phyloP scores from a whole-genome alignment of 1,140 invertebrate species.

The Amyelois transitella region DNA sequence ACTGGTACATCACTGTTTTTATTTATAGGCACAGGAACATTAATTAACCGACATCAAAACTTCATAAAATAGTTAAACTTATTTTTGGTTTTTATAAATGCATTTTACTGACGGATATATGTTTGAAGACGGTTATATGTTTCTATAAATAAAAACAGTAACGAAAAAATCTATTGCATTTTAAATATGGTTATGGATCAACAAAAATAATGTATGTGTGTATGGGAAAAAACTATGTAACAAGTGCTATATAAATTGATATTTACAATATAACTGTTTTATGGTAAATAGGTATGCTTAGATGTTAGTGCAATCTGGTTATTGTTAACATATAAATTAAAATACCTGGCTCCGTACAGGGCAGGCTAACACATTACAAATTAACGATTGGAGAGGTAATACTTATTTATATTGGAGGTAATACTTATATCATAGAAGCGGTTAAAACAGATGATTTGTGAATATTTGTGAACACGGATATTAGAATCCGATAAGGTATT shows the following conservation, averaged over 20 bases:
- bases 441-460: slow-evolving; percentile 47
- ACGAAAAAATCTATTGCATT: slow-evolving; percentile 65
- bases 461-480: slow-evolving; percentile 57
- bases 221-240: slow-evolving; percentile 61
- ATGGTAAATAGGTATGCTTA: not conserved
- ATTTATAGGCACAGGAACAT: not conserved
- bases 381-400: slow-evolving; percentile 60
- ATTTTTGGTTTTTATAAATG: not conserved
- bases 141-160: slow-evolving; percentile 27
- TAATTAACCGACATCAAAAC: not conserved
- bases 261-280: slow-evolving; percentile 44
- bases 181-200: slow-evolving; percentile 64
- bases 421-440: slow-evolving; percentile 63
- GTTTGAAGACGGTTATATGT: slow-evolving; percentile 1
- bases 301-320: not conserved
- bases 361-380: slow-evolving; percentile 43
- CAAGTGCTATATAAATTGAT: slow-evolving; percentile 61
- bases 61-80: not conserved
- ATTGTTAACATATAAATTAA: slow-evolving; percentile 4
- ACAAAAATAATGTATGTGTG: slow-evolving; percentile 67
- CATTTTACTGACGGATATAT: not conserved
- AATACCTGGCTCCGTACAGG: slow-evolving; percentile 19
- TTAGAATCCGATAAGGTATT: slow-evolving; percentile 3
- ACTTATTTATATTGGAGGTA: slow-evolving; percentile 69
- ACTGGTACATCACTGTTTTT: slow-evolving; percentile 25